phyloP scores from a whole-genome alignment of 1,140 invertebrate species.

The Dendrolimus punctatus region DNA sequence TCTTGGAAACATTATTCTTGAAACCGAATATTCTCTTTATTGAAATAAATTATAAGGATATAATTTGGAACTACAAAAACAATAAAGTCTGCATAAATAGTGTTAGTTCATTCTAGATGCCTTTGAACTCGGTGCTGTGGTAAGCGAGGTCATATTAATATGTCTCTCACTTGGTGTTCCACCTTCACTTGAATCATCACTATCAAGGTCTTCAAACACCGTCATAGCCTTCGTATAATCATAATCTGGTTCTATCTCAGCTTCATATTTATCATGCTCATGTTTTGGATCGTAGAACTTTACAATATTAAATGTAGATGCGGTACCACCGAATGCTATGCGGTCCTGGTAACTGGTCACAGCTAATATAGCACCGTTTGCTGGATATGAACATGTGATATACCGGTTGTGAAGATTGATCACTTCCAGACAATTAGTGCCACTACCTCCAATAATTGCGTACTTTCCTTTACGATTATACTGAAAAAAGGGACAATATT shows the following conservation, averaged over 20 bases:
- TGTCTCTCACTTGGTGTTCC: background rate
- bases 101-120: background rate
- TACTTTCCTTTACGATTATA: slow-evolving; percentile 63
- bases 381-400: slow-evolving; percentile 52
- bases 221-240: slow-evolving; percentile 12
- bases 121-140: too few relatives aligned
- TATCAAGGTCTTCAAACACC: slow-evolving; percentile 1
- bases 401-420: slow-evolving; percentile 64
- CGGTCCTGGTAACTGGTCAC: slow-evolving; percentile 43
- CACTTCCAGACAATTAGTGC: slow-evolving; percentile 55
- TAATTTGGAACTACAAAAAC: background rate
- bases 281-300: slow-evolving; percentile 58
- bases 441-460: slow-evolving; percentile 59
- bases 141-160: too few relatives aligned
- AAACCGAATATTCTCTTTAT: too few relatives aligned
- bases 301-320: slow-evolving; percentile 44
- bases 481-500: slow-evolving; percentile 24
- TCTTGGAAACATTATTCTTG: too few relatives aligned
- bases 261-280: slow-evolving; percentile 31
- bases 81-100: background rate
- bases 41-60: too few relatives aligned
- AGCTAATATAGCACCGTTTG: slow-evolving; percentile 37
- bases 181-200: background rate
- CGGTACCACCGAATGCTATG: slow-evolving; percentile 52
- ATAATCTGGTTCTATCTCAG: slow-evolving; percentile 15